Percentiles rank a stretch among this genome's conserved stretches.
phyloP scores from a whole-genome alignment of 2,797 vertebrate genomes.

The Phaenicophaeus curvirostris region DNA sequence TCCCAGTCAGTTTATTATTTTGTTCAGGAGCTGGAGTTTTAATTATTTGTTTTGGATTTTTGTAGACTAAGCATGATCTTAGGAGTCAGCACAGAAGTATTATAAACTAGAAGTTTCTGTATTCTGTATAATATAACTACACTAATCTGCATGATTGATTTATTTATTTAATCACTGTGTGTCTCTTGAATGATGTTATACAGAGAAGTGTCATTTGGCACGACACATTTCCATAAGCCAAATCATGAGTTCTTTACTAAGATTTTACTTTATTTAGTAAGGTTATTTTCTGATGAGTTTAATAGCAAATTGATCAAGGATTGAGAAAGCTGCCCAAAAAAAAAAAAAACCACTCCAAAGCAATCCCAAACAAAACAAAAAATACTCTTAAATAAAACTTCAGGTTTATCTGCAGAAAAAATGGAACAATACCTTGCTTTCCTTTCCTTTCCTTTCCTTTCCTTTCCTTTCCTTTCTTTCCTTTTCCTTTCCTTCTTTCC shows the following conservation, averaged over 20 bases:
- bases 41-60: constrained; percentile 43
- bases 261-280: background rate
- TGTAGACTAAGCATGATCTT: constrained; percentile 18
- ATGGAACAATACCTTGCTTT: too few relatives aligned
- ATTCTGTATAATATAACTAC: background rate
- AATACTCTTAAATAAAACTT: background rate
- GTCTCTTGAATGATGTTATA: background rate
- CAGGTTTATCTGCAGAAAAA: background rate
- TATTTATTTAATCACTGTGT: background rate
- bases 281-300: background rate
- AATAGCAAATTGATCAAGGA: background rate
- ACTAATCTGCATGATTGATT: background rate
- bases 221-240: background rate
- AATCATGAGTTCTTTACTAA: background rate
- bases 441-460: background rate
- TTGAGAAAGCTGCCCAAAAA: background rate
- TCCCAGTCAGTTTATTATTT: constrained; percentile 42
- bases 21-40: constrained; percentile 8
- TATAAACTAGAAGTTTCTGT: constrained; percentile 28
- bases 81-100: constrained; percentile 1
- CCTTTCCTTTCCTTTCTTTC: background rate
- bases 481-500: too few relatives aligned
- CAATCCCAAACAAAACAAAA: background rate
- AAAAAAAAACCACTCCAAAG: background rate
- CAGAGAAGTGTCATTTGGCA: background rate